A percentile compares a stretch with the other conserved stretches of the same genome.
Evolutionary conservation across 1,140 invertebrate genomes (phyloP).

Genomic region (Temnothorax nylanderi): DNA sequence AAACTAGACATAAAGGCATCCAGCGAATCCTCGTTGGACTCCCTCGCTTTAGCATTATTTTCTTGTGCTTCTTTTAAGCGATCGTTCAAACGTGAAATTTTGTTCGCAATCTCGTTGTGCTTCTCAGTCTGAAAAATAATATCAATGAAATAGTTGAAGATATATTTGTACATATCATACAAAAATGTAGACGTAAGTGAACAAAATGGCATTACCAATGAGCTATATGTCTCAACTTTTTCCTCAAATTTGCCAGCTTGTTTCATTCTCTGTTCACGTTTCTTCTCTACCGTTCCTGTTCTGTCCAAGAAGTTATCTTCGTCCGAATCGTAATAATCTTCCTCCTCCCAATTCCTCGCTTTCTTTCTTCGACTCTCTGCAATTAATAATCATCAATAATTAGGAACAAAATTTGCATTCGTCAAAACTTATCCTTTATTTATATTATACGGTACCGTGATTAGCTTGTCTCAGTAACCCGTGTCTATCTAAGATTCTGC

Average conservation of each 20-base stretch:
- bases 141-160: not conserved
- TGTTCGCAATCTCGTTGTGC: constrained; percentile 87
- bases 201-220: constrained; percentile 87
- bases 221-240: constrained; percentile 92
- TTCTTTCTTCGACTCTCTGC: constrained; percentile 90
- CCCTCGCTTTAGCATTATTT: constrained; percentile 35
- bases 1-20: constrained; percentile 92
- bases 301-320: constrained; percentile 98
- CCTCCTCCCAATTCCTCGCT: constrained; percentile 92
- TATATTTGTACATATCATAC: not conserved
- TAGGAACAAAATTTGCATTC: constrained; percentile 7
- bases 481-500: constrained; percentile 94
- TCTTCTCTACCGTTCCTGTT: constrained; percentile 96
- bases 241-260: constrained; percentile 87
- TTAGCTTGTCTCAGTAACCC: constrained; percentile 92
- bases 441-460: constrained; percentile 86
- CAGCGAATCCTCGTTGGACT: constrained; percentile 87
- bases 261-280: constrained; percentile 92
- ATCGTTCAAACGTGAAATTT: constrained; percentile 87
- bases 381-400: constrained; percentile 45
- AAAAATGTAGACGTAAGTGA: constrained; percentile 7
- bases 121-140: constrained; percentile 88
- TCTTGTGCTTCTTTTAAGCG: constrained; percentile 86
- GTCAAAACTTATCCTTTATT: not conserved
- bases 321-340: constrained; percentile 98